phyloP scores from a whole-genome alignment of 1,140 invertebrate species.

The Aphelenchoides besseyi region DNA sequence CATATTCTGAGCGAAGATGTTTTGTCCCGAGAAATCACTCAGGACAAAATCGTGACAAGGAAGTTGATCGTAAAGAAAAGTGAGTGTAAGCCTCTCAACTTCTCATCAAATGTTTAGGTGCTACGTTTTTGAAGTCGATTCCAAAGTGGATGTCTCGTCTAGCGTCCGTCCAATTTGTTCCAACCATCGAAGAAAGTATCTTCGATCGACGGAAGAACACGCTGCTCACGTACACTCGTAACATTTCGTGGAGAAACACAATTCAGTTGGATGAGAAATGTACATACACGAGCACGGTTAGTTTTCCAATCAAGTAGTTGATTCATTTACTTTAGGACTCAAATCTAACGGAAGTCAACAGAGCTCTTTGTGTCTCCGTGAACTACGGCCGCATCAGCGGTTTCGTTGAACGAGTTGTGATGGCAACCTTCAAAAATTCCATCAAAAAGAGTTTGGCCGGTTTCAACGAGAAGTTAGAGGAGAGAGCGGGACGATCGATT shows the following conservation, averaged over 20 bases:
- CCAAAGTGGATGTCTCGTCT: conserved; percentile 55
- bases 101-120: conserved; percentile 46
- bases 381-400: conserved; percentile 39
- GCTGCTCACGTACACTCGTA: conserved; percentile 55
- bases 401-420: conserved; percentile 41
- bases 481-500: conserved; percentile 29
- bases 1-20: conserved; percentile 61
- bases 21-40: conserved; percentile 52
- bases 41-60: conserved; percentile 51
- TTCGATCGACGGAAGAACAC: conserved; percentile 45
- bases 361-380: conserved; percentile 36
- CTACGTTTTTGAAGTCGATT: conserved; percentile 55
- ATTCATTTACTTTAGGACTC: conserved; percentile 21
- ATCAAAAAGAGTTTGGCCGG: conserved; percentile 38
- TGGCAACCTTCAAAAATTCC: conserved; percentile 50
- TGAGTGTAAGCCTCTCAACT: conserved; percentile 28
- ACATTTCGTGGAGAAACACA: conserved; percentile 46
- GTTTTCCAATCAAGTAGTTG: conserved; percentile 5
- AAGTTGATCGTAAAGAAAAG: conserved; percentile 61
- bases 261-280: conserved; percentile 51
- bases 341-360: conserved; percentile 27
- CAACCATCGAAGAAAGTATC: conserved; percentile 51
- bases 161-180: conserved; percentile 48
- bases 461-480: conserved; percentile 42
- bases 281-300: conserved; percentile 34